Percentiles rank a stretch among this genome's conserved stretches.
These are phyloP conservation scores for Semnopithecus entellus DNA, from an alignment of 2,113 vertebrate species.

Conservation along the genomic window DNA sequence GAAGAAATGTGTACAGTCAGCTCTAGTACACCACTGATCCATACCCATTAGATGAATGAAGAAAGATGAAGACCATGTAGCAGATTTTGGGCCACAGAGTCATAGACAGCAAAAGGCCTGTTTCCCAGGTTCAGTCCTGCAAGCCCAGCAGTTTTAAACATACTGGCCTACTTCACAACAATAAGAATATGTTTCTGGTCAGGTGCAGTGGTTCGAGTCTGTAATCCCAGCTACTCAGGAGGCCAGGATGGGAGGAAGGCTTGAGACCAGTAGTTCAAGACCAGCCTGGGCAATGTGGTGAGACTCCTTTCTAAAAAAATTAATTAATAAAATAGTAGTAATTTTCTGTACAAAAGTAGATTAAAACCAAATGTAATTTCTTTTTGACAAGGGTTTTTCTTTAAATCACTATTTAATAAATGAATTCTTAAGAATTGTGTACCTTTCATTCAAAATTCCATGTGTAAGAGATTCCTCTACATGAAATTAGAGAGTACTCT, in stretches of 20 bases:
- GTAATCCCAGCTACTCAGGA: too few relatives aligned
- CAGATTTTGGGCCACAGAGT: background rate
- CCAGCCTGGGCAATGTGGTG: too few relatives aligned
- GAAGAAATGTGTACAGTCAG: background rate
- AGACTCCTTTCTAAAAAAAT: too few relatives aligned
- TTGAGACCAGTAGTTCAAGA: too few relatives aligned
- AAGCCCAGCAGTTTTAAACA: background rate
- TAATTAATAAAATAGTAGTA: background rate
- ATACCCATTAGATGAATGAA: background rate
- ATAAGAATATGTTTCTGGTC: background rate
- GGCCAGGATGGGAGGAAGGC: too few relatives aligned
- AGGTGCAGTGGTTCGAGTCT: too few relatives aligned
- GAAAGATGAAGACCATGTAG: background rate
- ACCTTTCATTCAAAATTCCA: background rate
- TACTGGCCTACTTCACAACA: background rate
- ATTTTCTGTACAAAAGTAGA: background rate
- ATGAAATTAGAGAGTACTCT: background rate
- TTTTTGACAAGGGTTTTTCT: background rate
- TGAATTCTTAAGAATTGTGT: background rate
- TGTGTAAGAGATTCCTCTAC: background rate
- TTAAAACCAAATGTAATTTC: background rate
- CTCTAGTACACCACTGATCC: background rate
- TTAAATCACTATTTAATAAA: conserved; percentile 6
- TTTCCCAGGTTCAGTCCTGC: background rate
- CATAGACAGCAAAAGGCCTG: background rate